phyloP scores from a whole-genome alignment of 2,888 invertebrate species.

The Napeogenes inachia region DNA sequence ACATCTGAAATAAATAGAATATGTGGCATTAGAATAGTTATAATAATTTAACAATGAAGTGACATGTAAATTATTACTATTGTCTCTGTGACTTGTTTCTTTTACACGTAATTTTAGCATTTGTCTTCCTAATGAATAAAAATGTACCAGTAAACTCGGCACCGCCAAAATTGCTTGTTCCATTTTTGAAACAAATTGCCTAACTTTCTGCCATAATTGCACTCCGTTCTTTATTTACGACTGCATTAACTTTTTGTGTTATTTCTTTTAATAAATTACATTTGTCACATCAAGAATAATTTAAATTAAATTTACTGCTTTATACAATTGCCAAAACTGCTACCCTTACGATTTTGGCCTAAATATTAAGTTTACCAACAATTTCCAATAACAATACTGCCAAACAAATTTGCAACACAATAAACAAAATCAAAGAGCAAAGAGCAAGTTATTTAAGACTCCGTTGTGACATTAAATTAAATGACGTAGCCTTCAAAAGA shows the following conservation, averaged over 20 bases:
- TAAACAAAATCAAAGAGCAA: conserved; percentile 8
- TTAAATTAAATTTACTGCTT: background rate
- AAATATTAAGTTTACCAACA: conserved; percentile 3
- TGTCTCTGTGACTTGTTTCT: background rate
- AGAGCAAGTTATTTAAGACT: conserved; percentile 16
- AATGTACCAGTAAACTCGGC: conserved; percentile 4
- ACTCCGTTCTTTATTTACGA: conserved; percentile 6
- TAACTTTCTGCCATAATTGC: conserved; percentile 7
- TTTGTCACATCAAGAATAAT: background rate
- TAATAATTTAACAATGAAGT: background rate
- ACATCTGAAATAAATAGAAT: too few species aligned
- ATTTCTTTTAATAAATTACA: conserved; percentile 2
- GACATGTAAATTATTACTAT: background rate
- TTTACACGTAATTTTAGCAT: conserved; percentile 1
- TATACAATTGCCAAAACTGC: background rate
- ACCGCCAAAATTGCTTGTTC: conserved; percentile 5
- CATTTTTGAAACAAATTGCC: conserved; percentile 8
- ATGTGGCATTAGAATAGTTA: background rate
- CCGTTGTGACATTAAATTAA: conserved; percentile 32
- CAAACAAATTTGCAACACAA: conserved; percentile 5
- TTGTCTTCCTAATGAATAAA: conserved; percentile 6
- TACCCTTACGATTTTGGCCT: background rate
- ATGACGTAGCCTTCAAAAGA: conserved; percentile 26
- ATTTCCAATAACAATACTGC: conserved; percentile 1
- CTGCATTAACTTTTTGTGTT: conserved; percentile 5